Evolutionary conservation across 2,797 vertebrate species (phyloP).

Genomic region (Phataginus tetradactyla): DNA sequence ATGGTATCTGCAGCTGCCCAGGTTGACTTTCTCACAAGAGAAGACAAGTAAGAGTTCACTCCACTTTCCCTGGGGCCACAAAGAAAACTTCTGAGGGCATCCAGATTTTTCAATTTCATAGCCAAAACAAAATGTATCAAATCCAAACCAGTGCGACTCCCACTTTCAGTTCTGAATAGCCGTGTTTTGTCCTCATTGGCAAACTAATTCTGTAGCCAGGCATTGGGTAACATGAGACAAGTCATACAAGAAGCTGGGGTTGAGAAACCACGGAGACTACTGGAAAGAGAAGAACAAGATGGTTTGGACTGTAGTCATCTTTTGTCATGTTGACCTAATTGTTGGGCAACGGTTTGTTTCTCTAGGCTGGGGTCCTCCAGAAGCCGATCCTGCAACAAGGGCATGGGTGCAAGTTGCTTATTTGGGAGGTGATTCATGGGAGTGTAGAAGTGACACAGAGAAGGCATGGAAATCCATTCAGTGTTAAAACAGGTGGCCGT

Average conservation of each 20-base stretch:
- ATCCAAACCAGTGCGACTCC: neutral
- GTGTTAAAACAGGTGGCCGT: neutral
- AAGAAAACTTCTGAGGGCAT: neutral
- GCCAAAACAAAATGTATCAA: neutral
- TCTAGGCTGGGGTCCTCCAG: neutral
- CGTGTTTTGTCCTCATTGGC: conserved; percentile 70
- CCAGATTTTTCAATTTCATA: conserved; percentile 73
- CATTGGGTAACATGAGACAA: neutral
- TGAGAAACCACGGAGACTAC: neutral
- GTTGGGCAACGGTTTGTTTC: neutral
- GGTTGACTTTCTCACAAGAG: conserved; percentile 43
- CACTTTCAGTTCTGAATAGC: conserved; percentile 64
- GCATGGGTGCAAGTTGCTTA: neutral
- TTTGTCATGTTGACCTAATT: neutral
- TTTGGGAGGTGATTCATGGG: neutral
- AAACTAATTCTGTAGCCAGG: conserved; percentile 17
- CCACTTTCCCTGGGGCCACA: neutral
- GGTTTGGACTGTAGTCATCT: conserved; percentile 1
- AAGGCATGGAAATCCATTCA: neutral
- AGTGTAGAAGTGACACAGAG: neutral
- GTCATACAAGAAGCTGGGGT: neutral
- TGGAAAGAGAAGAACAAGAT: conserved; percentile 29
- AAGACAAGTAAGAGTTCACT: conserved; percentile 69
- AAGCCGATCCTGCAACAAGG: neutral
- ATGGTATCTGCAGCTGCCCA: conserved; percentile 42